Evolutionary conservation across 2,888 invertebrate species (phyloP).

Genomic region (Gastracanthus pulcherrimus): DNA sequence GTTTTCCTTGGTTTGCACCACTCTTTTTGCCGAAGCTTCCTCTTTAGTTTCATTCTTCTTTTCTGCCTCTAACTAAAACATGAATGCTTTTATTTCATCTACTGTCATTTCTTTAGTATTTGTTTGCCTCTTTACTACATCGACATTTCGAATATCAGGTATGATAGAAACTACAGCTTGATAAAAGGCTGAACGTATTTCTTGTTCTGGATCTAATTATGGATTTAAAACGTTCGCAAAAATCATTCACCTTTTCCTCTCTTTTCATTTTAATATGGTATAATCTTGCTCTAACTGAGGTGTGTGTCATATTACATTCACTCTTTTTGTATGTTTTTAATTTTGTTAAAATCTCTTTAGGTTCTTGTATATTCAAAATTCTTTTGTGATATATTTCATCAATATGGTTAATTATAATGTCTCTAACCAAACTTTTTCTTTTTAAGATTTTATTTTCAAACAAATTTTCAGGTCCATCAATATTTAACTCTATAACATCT

Average conservation of each 20-base stretch:
- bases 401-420: slow-evolving; percentile 56
- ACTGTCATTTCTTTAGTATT: slow-evolving; percentile 46
- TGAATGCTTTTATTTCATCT: slow-evolving; percentile 56
- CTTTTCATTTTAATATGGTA: slow-evolving; percentile 56
- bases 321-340: too few relatives aligned
- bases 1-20: not conserved
- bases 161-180: slow-evolving; percentile 47
- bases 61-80: slow-evolving; percentile 53
- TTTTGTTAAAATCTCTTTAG: slow-evolving; percentile 54
- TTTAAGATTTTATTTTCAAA: not conserved
- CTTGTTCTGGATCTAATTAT: slow-evolving; percentile 58
- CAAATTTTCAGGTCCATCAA: slow-evolving; percentile 27
- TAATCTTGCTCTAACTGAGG: too few relatives aligned
- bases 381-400: slow-evolving; percentile 59
- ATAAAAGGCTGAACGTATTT: slow-evolving; percentile 57
- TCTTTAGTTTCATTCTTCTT: slow-evolving; percentile 47
- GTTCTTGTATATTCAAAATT: slow-evolving; percentile 55
- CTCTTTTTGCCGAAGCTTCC: slow-evolving; percentile 36
- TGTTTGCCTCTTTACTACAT: slow-evolving; percentile 52
- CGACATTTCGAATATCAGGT: slow-evolving; percentile 50
- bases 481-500: slow-evolving; percentile 51
- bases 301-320: too few relatives aligned
- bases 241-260: slow-evolving; percentile 57
- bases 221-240: slow-evolving; percentile 56
- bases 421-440: slow-evolving; percentile 50